Percentiles rank a stretch among this genome's conserved stretches.
Evolutionary conservation across 2,113 vertebrate genomes (phyloP).

Genomic region (Podarcis raffonei): DNA sequence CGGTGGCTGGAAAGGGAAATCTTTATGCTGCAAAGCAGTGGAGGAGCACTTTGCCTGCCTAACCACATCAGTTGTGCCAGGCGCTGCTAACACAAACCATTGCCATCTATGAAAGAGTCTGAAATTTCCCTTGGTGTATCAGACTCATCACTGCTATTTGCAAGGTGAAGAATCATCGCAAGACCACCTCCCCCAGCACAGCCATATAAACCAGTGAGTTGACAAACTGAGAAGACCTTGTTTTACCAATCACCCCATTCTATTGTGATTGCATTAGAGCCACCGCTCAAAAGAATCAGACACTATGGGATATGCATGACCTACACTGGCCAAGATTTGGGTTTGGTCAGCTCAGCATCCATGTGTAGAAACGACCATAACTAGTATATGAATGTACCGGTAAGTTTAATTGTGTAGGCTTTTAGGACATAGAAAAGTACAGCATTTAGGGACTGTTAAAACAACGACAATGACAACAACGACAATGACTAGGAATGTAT

Average conservation of each 20-base stretch:
- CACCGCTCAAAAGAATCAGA: neutral
- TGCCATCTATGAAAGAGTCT: neutral
- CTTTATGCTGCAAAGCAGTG: constrained; percentile 1
- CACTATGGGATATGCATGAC: neutral
- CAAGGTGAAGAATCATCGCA: neutral
- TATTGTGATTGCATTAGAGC: neutral
- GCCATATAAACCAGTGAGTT: neutral
- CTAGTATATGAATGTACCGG: neutral
- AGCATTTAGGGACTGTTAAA: no score
- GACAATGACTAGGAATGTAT: neutral
- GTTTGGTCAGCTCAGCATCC: neutral
- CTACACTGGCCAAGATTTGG: neutral
- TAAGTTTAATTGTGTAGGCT: neutral
- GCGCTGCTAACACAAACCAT: neutral
- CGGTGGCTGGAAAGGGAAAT: constrained; percentile 38
- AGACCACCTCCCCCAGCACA: no score
- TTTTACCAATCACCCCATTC: neutral
- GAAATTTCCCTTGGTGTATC: neutral
- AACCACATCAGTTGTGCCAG: no score
- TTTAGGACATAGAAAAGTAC: no score
- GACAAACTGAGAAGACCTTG: neutral
- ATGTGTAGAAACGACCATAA: neutral
- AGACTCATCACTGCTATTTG: neutral
- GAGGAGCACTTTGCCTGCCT: neutral
- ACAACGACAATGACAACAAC: no score